Percentiles rank a stretch among this genome's conserved stretches.
Evolutionary conservation across 2,888 invertebrate genomes (phyloP).

Genomic region (Phania funesta): DNA sequence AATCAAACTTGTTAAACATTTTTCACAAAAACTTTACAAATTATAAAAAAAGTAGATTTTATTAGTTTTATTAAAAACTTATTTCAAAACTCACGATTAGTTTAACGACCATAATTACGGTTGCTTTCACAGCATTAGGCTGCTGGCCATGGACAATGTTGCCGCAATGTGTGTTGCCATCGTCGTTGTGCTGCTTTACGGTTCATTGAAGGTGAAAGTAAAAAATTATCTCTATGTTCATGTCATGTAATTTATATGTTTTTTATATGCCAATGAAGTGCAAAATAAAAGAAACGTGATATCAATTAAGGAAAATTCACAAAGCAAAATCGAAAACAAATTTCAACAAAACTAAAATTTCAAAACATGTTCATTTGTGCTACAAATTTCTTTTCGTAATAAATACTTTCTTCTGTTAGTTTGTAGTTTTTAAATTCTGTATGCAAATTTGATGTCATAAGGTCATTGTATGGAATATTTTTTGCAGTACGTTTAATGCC

Average conservation of each 20-base stretch:
- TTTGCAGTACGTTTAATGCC: no score
- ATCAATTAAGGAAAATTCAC: conserved; percentile 26
- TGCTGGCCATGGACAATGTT: neutral
- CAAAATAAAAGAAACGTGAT: conserved; percentile 59
- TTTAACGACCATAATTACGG: conserved; percentile 9
- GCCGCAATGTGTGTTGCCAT: neutral
- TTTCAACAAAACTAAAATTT: neutral
- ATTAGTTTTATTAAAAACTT: conserved; percentile 36
- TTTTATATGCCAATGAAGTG: conserved; percentile 46
- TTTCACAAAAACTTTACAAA: neutral
- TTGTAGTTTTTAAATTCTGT: neutral
- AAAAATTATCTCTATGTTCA: conserved; percentile 46
- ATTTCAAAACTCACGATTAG: conserved; percentile 29
- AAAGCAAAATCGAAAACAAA: neutral
- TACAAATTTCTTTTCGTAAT: neutral
- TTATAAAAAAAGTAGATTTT: conserved; percentile 9
- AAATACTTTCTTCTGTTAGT: neutral
- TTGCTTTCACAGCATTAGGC: conserved; percentile 11
- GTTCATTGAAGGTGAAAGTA: conserved; percentile 67
- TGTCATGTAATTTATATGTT: conserved; percentile 32
- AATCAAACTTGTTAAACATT: conserved; percentile 40
- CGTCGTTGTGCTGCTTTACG: conserved; percentile 25
- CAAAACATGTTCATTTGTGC: neutral
- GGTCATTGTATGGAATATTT: neutral
- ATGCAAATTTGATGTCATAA: neutral